Evolutionary conservation across 2,888 invertebrate species (phyloP).

Genomic region (Falcaria lacertinaria): DNA sequence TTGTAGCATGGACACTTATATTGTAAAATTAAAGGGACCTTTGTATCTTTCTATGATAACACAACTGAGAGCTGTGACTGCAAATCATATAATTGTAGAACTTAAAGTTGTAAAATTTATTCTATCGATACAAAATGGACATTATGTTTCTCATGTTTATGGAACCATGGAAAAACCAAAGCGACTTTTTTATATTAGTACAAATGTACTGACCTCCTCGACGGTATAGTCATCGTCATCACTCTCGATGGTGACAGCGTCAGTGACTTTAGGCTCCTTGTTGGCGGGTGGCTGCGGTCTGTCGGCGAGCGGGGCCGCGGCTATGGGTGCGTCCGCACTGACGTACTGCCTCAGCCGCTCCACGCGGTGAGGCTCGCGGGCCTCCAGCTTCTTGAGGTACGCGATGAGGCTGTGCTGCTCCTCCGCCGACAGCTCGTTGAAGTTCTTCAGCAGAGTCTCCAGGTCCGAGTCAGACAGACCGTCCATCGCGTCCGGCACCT

Average conservation of each 20-base stretch:
- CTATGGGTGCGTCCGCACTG: slow-evolving; percentile 60
- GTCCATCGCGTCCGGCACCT: slow-evolving; percentile 80
- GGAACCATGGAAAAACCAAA: no score
- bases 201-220: slow-evolving; percentile 84
- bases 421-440: slow-evolving; percentile 87
- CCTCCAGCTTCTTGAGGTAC: slow-evolving; percentile 89
- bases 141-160: no score
- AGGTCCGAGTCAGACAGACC: slow-evolving; percentile 89
- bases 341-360: slow-evolving; percentile 88
- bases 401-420: slow-evolving; percentile 91
- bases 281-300: slow-evolving; percentile 6
- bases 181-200: no score
- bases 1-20: no score
- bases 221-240: slow-evolving; percentile 92
- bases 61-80: no score
- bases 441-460: slow-evolving; percentile 87
- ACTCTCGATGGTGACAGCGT: slow-evolving; percentile 67
- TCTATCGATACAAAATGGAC: no score
- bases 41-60: no score
- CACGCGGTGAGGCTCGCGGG: slow-evolving; percentile 87
- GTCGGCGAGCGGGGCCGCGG: slow-evolving; percentile 4
- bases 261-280: background rate
- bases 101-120: no score
- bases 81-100: no score
- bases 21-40: no score